These are phyloP conservation scores for Psococerastis gibbosa DNA, from an alignment of 2,888 invertebrate genomes.

Conservation along the genomic window DNA sequence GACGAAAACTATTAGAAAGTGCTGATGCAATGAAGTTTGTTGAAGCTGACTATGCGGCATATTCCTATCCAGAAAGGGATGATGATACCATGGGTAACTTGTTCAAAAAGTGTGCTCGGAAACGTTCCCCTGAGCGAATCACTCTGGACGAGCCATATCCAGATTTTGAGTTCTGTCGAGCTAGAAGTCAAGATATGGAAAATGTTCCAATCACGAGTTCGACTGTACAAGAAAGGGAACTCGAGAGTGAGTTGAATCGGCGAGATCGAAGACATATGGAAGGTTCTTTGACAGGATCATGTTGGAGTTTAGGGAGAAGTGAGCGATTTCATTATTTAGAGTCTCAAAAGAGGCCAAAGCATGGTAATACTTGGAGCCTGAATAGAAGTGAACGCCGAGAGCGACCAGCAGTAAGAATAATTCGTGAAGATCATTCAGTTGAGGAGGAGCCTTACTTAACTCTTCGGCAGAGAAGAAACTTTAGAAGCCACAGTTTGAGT, in stretches of 20 bases:
- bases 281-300: background rate
- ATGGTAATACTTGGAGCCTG: slow-evolving; percentile 1
- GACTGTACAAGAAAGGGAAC: background rate
- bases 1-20: slow-evolving; percentile 23
- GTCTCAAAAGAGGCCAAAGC: background rate
- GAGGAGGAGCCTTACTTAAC: background rate
- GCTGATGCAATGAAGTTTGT: background rate
- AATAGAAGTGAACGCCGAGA: background rate
- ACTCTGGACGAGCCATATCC: slow-evolving; percentile 6
- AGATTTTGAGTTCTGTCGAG: slow-evolving; percentile 7
- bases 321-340: background rate
- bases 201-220: slow-evolving; percentile 3
- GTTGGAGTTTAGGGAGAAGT: slow-evolving; percentile 9
- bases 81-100: background rate
- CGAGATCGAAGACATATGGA: background rate
- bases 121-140: background rate
- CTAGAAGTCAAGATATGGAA: background rate
- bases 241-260: background rate
- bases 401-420: background rate
- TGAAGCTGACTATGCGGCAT: background rate
- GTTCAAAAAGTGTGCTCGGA: slow-evolving; percentile 5
- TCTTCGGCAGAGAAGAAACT: slow-evolving; percentile 2
- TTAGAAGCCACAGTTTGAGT: slow-evolving; percentile 3
- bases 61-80: slow-evolving; percentile 2
- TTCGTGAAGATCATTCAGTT: slow-evolving; percentile 3